Evolutionary conservation across 2,113 vertebrate genomes (phyloP).

Genomic region (Morone chrysops): DNA sequence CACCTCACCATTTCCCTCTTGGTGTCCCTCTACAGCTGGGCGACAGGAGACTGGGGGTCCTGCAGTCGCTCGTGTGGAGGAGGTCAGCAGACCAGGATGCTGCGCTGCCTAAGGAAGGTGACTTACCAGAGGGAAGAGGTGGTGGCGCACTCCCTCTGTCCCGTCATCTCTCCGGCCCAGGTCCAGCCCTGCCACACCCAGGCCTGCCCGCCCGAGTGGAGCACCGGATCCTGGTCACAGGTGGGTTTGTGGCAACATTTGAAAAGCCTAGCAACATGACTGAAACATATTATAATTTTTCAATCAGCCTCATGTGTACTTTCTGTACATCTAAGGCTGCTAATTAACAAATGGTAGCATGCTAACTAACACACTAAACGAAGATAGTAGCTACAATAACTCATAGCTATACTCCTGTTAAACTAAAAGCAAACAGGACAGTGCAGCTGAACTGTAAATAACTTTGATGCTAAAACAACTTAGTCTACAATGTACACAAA

Average conservation of each 20-base stretch:
- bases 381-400: neutral
- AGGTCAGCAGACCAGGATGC: constrained; percentile 89
- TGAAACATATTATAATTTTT: neutral
- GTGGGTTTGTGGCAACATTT: constrained; percentile 78
- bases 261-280: neutral
- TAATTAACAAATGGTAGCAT: too few species aligned
- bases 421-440: neutral
- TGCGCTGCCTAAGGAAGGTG: constrained; percentile 91
- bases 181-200: constrained; percentile 89
- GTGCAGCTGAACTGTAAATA: neutral
- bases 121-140: constrained; percentile 90
- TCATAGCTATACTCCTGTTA: neutral
- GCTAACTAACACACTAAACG: too few species aligned
- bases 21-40: constrained; percentile 87
- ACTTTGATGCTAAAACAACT: neutral
- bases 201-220: constrained; percentile 93
- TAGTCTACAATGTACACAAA: neutral
- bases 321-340: too few species aligned
- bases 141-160: constrained; percentile 89
- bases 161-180: constrained; percentile 88
- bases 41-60: constrained; percentile 87
- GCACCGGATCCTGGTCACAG: constrained; percentile 91
- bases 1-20: neutral
- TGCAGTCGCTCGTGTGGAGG: constrained; percentile 92
- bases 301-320: too few species aligned